A percentile compares a stretch with the other conserved stretches of the same genome.
These are phyloP conservation scores for Toxonevra muliebris DNA, from an alignment of 2,888 invertebrate species.

Conservation along the genomic window DNA sequence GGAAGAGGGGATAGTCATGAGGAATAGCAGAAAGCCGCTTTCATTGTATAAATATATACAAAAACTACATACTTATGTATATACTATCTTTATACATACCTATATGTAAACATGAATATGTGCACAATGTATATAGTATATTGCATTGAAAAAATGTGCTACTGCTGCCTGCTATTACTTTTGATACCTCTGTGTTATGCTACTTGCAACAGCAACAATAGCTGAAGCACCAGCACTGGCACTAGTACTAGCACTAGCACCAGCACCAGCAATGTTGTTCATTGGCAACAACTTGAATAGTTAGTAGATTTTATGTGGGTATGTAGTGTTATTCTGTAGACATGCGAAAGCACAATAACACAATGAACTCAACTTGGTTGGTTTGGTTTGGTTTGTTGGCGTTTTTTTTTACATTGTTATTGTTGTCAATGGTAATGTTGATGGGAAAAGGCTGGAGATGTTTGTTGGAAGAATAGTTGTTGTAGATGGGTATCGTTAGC, in stretches of 20 bases:
- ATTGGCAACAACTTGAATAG: no score
- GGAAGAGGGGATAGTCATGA: no score
- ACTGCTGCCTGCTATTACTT: no score
- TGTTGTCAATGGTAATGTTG: conserved; percentile 26
- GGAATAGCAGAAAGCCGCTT: not conserved
- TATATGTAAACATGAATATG: not conserved
- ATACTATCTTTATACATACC: no score
- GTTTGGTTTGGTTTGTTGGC: not conserved
- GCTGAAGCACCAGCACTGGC: not conserved
- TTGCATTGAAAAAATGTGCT: no score
- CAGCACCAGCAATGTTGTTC: not conserved
- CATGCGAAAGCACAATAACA: conserved; percentile 53
- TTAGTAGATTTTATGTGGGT: conserved; percentile 49
- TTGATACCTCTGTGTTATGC: no score
- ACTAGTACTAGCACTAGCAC: not conserved
- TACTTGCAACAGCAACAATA: conserved; percentile 14
- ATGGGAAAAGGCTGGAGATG: not conserved
- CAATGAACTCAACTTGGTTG: conserved; percentile 51
- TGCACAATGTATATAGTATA: not conserved
- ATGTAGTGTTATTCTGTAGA: conserved; percentile 48
- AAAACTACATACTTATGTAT: not conserved
- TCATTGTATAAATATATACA: not conserved
- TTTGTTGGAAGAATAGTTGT: conserved; percentile 18
- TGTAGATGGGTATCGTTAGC: not conserved
- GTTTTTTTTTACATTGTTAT: conserved; percentile 32